These are phyloP conservation scores for Ephydatia muelleri DNA, from an alignment of 37 sponge, comb jelly and placozoan genomes.

Conservation along the genomic window DNA sequence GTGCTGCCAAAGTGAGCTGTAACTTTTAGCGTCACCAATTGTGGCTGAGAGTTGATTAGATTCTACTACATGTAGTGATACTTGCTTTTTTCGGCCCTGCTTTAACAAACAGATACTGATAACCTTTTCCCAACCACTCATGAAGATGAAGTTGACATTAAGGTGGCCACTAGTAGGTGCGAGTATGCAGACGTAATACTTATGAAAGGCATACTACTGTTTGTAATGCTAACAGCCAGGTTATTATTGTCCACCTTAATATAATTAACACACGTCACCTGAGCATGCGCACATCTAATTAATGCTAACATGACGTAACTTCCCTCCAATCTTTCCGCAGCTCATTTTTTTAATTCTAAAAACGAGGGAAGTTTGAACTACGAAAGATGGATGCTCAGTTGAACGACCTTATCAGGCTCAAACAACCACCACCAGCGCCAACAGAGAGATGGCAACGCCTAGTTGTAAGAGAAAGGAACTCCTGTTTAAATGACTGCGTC, in stretches of 20 bases:
- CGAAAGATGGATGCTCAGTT: constrained; percentile 37
- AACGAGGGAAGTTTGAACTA: background rate
- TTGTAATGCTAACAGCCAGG: too few relatives aligned
- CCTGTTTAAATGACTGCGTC: background rate
- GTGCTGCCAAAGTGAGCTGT: too few relatives aligned
- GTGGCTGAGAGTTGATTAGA: too few relatives aligned
- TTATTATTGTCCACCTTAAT: background rate
- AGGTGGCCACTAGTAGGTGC: too few relatives aligned
- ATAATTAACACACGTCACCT: background rate
- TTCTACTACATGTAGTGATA: too few relatives aligned
- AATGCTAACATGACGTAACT: background rate
- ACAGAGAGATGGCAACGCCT: constrained; percentile 46
- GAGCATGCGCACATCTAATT: background rate
- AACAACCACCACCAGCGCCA: constrained; percentile 40
- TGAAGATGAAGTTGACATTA: too few relatives aligned
- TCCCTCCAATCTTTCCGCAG: background rate
- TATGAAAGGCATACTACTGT: too few relatives aligned
- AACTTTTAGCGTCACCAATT: too few relatives aligned
- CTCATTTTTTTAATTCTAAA: background rate
- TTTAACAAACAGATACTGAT: too few relatives aligned
- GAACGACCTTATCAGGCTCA: constrained; percentile 53
- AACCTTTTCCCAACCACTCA: too few relatives aligned
- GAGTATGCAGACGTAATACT: too few relatives aligned
- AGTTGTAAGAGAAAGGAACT: background rate
- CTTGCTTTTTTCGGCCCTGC: too few relatives aligned